Base-by-base conservation (phyloP, 2,797 vertebrate genomes). In the Malurus splendens region DNA sequence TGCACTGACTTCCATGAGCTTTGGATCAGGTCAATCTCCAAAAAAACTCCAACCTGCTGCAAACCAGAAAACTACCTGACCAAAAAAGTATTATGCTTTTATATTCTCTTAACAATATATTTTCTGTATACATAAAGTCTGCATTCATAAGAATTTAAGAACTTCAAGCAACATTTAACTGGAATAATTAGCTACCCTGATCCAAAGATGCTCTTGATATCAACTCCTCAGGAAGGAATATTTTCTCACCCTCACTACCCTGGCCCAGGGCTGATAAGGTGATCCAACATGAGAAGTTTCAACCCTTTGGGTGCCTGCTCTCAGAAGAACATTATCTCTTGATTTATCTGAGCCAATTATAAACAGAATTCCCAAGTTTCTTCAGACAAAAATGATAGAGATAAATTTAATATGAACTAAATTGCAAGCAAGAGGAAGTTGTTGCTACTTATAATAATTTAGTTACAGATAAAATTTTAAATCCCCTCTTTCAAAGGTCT, bases 381-480 rank as follows among this genome's bases (percentile, higher is more conserved):
- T 60, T 16, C 28, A 74, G 19, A 19, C 18, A 67, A 56, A 93
- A 92, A 50, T 2, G 0, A 70, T 7, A 68, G 22, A 66, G 24
- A 67, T 15, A 90, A 88, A 82, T 65, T 71, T 65, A 81, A 83
- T 62, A 62, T 50, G 10, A 90, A 90, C 61, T 68, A 48, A 71
- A 77, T 62, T 44, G 18, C 48, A 94, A 74, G 39, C 32, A 64
- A 20, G 9, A 68, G 24, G 12, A 85, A 82, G 51, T 50, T 74
- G 22, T 51, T 85, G 39, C 65, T 90, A 62, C 15, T 72, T 66
- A 68, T 19, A 84, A 59, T n/a, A 79, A 70, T 45, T 81, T 75
- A 56, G 66, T 73, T 60, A 80, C 44, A 82, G 39, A 67, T 50
- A 14, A 84, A 76, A 64, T 66, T 82, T 93, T 60, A 67, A 65